These are phyloP conservation scores for Dasyurus viverrinus DNA, from an alignment of 2,113 vertebrate genomes.

Conservation along the genomic window DNA sequence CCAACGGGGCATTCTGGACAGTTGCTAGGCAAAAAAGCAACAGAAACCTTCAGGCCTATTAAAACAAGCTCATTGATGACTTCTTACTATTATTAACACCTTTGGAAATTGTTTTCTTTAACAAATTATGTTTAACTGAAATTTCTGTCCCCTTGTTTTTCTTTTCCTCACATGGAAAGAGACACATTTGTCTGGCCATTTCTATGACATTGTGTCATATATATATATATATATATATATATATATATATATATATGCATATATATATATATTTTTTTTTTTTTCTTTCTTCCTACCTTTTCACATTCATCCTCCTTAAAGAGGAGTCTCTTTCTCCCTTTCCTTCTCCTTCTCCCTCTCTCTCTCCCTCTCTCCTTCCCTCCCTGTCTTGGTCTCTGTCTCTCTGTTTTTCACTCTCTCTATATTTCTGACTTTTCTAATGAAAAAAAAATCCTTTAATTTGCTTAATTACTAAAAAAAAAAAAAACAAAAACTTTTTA, in stretches of 20 bases:
- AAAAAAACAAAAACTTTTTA: too few species aligned
- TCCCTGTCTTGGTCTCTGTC: not conserved
- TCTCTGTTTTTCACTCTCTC: too few species aligned
- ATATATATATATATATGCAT: not conserved
- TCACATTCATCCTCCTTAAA: not conserved
- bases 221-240: too few species aligned
- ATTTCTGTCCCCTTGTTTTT: conserved; percentile 30
- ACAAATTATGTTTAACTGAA: not conserved
- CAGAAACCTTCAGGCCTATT: conserved; percentile 8
- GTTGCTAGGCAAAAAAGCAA: conserved; percentile 35
- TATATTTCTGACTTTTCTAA: too few species aligned
- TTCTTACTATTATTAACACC: conserved; percentile 20
- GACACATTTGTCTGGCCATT: not conserved
- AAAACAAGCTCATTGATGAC: conserved; percentile 19
- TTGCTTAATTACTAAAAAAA: too few species aligned
- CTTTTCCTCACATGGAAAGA: not conserved
- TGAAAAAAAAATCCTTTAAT: too few species aligned
- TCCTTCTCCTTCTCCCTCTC: too few species aligned
- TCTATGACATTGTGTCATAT: not conserved
- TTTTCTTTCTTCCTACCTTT: not conserved
- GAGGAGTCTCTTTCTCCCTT: not conserved
- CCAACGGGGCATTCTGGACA: conserved; percentile 36
- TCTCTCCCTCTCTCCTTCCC: too few species aligned
- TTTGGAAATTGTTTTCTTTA: conserved; percentile 49
- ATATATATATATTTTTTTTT: not conserved